Base-by-base conservation (phyloP, 1,140 invertebrate genomes). In the Nymphalis io region DNA sequence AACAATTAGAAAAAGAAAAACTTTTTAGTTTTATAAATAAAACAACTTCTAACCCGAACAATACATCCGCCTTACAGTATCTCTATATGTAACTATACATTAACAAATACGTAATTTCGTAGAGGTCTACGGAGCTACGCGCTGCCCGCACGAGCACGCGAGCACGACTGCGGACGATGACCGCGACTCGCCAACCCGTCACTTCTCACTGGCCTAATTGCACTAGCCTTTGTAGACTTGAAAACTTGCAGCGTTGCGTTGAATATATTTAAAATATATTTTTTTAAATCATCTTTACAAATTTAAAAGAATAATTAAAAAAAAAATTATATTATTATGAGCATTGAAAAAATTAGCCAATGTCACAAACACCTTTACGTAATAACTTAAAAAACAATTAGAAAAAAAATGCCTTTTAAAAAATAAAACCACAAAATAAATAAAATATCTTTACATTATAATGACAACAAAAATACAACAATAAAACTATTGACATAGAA, bases 161-260 rank as follows among this genome's bases (percentile, higher is more conserved):
- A 13, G 13, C 33, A 20, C 65, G 53, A 74, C 69, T 65, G 72
- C 73, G 74, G 69, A 67, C 73, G 73, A 75, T 72, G 73, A 73
- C 73, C 75, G 75, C 64, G 72, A 66, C 73, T 48, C 60, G 60
- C 57, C 59, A 38, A 51, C 44, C 46, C 44, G 27, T 51, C 60
- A 62, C 61, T 53, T 53, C 61, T 42, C 18, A 39, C 18, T 68
- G 66, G 58, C 66, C 65, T 60, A 60, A 61, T 68, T 68, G 58
- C 23, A 60, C 23, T 63, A 27, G 27, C 60, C 60, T 16, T 23
- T 63, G 60, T 61, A 61, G 15, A 48, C 20, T 44, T 27, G 38
- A 3, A n/a, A 46, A 46, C 27, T 33, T 33, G 27, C 27, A 33
- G 27, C 27, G 39, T 60, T 60, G 20, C 39, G 16, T 60, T 60